These are phyloP conservation scores for Marisa cornuarietis DNA, from an alignment of 1,140 invertebrate genomes.

Conservation along the genomic window DNA sequence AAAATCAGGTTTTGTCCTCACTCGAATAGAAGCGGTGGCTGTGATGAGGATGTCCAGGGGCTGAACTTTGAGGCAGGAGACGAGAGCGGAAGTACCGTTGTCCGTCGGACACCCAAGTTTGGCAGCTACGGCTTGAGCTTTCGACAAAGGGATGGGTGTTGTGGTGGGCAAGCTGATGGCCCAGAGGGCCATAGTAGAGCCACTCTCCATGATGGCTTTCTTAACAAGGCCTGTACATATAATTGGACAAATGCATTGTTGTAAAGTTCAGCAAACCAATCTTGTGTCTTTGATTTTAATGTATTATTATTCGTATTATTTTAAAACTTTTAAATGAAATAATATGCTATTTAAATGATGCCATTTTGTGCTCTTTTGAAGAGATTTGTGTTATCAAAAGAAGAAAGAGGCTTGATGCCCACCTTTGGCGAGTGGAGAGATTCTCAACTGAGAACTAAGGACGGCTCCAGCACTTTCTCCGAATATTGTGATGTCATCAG, in stretches of 20 bases:
- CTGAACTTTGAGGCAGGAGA: neutral
- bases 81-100: neutral
- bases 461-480: constrained; percentile 88
- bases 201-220: constrained; percentile 7
- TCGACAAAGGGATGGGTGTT: too few species aligned
- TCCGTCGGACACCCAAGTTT: neutral
- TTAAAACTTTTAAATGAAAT: too few species aligned
- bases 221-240: neutral
- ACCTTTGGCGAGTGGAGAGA: constrained; percentile 43
- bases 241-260: neutral
- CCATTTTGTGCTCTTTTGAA: neutral
- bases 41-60: neutral
- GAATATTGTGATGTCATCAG: constrained; percentile 85
- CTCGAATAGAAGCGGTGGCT: neutral
- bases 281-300: too few species aligned
- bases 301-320: too few species aligned
- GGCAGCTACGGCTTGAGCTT: neutral
- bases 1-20: neutral
- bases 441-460: constrained; percentile 42
- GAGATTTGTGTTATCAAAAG: too few species aligned
- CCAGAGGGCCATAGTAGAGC: neutral
- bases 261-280: too few species aligned
- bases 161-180: neutral
- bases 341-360: too few species aligned
- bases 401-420: too few species aligned